Percentiles rank a stretch among this genome's conserved stretches.
These are phyloP conservation scores for Catalaphyllia jardinei DNA, from an alignment of 64 coral and sea anemone genomes.

Conservation along the genomic window DNA sequence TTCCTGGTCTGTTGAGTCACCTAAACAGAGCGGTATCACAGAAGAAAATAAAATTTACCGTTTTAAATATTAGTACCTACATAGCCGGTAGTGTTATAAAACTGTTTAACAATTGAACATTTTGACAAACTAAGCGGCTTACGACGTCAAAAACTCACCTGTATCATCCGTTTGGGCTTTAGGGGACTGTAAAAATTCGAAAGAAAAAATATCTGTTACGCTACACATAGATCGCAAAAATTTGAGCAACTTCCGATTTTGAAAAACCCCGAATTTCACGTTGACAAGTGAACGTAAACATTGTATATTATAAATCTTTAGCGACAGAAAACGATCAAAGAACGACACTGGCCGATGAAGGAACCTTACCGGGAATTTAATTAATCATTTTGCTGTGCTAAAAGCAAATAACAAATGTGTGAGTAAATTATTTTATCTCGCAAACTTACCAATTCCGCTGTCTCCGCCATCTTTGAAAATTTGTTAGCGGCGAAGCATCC, in stretches of 20 bases:
- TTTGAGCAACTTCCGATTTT: conserved; percentile 35
- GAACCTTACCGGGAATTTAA: neutral
- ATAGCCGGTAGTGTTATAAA: neutral
- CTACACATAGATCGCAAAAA: neutral
- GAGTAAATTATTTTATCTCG: conserved; percentile 21
- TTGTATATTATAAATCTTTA: conserved; percentile 12
- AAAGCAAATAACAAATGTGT: neutral
- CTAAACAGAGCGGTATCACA: neutral
- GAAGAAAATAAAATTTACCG: neutral
- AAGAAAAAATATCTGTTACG: neutral
- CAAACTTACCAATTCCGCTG: conserved; percentile 32
- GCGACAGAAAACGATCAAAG: neutral
- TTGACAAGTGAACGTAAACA: conserved; percentile 37
- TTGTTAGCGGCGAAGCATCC: conserved; percentile 3
- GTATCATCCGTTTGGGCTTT: conserved; percentile 27
- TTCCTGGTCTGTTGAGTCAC: conserved; percentile 87
- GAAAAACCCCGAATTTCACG: neutral
- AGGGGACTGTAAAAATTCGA: conserved; percentile 24
- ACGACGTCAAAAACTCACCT: neutral
- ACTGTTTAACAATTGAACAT: neutral
- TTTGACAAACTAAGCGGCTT: neutral
- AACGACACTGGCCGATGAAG: neutral
- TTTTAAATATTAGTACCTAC: neutral
- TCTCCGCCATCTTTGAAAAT: conserved; percentile 38
- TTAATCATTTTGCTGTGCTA: neutral